Evolutionary conservation across 2,113 vertebrate species (phyloP).

Genomic region (Pelecanus crispus): DNA sequence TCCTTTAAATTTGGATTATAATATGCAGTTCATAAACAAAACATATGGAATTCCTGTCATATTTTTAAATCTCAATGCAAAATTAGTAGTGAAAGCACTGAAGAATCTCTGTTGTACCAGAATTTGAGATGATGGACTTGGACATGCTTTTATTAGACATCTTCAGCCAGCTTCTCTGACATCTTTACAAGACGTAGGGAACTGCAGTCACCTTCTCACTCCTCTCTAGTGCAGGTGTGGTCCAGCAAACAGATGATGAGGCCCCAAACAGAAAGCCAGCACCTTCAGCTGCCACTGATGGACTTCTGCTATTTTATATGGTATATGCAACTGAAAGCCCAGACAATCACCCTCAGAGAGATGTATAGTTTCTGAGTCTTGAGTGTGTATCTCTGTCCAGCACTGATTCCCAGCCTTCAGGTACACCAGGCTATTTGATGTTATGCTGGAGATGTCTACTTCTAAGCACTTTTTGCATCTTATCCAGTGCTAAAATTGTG

Average conservation of each 20-base stretch:
- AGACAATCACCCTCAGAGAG: not conserved
- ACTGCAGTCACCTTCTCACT: not conserved
- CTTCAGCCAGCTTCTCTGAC: not conserved
- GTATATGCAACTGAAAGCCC: not conserved
- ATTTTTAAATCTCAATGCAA: not conserved
- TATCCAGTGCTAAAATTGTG: not conserved
- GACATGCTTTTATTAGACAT: not conserved
- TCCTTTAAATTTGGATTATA: not conserved
- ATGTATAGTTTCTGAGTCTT: not conserved
- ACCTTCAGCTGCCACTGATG: not conserved
- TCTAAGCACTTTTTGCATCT: not conserved
- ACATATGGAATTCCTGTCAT: not conserved
- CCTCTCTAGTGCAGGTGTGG: not conserved
- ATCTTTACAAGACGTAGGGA: not conserved
- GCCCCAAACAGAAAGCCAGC: not conserved
- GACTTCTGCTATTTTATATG: not conserved
- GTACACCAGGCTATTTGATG: not conserved
- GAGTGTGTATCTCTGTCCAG: not conserved
- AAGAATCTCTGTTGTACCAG: not conserved
- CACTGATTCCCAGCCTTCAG: not conserved
- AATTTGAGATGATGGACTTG: not conserved
- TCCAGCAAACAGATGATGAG: not conserved
- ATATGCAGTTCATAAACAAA: not conserved
- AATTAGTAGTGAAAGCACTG: not conserved
- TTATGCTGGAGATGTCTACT: not conserved